Base-by-base conservation (phyloP, 2,797 vertebrate species). In the Chiroxiphia lanceolata region DNA sequence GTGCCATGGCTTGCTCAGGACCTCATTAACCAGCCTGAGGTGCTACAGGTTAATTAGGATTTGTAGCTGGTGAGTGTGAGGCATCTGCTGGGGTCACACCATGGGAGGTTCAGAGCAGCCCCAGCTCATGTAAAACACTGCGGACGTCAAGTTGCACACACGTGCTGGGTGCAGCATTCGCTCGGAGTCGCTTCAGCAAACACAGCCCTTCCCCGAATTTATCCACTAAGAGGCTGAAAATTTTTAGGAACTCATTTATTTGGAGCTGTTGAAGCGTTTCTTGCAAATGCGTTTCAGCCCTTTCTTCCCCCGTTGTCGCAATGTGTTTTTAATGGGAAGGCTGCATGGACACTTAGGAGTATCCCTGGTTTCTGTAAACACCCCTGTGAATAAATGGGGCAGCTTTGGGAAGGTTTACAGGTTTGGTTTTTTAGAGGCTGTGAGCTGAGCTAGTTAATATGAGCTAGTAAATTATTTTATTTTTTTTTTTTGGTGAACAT, bases 101-200 rank as follows among this genome's bases (percentile, higher is more conserved):
- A 0, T 15, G 22, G 54, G 17, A n/a, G 50, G 63, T 56, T 65
- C 42, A 3, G 54, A 68, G 60, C 74, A 45, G 33, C 38, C 36
- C 56, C 1, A 3, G 47, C 47, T 69, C 5, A 0, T 45, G 57
- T 51, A 16, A 40, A 63, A 61, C 1, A 0, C 33, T 13, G 26
- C 0, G 13, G 56, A 18, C 3, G 1, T 78, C 69, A 11, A 74
- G 90, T 21, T 38, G 11, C 1, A 4, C 11, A 1, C 81, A 14
- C 0, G 3, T 56, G 76, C 86, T 51, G 70, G 50, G 40, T 17
- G 17, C 78, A 36, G 64, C n/a, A 1, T 6, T 70, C 1, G 0
- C 31, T 16, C 78, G 7, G 27, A 20, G 5, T 33, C 0, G 0
- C 84, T 87, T 50, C 25, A 48, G 50, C 60, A 50, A 64, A 68